Conservation (phyloP, 2,797 vertebrate species). For the Lates japonicus region DNA sequence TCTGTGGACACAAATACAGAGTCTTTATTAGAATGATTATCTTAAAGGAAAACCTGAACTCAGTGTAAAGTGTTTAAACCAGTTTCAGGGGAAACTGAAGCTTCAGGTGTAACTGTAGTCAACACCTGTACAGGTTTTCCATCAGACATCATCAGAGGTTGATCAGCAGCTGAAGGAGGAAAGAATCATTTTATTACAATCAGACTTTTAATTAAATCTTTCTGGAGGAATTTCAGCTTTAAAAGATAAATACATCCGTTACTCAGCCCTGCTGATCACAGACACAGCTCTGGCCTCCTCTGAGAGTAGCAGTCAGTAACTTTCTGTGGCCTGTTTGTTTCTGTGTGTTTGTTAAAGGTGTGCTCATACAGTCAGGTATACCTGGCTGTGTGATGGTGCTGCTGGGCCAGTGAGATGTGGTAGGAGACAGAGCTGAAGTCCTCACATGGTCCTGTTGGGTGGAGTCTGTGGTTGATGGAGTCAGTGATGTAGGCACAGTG, state of each 20-base stretch:
- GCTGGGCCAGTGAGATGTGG: slow-evolving; percentile 21
- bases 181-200: too few species aligned
- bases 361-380: slow-evolving; percentile 8
- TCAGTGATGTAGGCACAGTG: slow-evolving; percentile 55
- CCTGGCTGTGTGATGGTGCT: slow-evolving; percentile 61
- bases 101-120: slow-evolving; percentile 78
- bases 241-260: too few species aligned
- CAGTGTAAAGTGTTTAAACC: too few species aligned
- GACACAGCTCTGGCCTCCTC: too few species aligned
- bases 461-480: slow-evolving; percentile 53
- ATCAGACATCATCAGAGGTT: slow-evolving; percentile 67
- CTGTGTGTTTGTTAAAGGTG: too few species aligned
- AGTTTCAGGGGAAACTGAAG: slow-evolving; percentile 76
- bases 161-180: slow-evolving; percentile 54
- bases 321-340: too few species aligned
- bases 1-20: slow-evolving; percentile 35
- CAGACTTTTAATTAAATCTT: too few species aligned
- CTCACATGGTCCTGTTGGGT: slow-evolving; percentile 33
- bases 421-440: slow-evolving; percentile 32
- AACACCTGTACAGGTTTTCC: slow-evolving; percentile 69
- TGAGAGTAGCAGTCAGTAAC: too few species aligned
- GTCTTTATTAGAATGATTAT: too few species aligned
- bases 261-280: too few species aligned
- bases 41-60: too few species aligned
- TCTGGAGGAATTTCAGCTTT: too few species aligned